phyloP scores from a whole-genome alignment of 1,140 invertebrate species.

The Ylistrum balloti region DNA sequence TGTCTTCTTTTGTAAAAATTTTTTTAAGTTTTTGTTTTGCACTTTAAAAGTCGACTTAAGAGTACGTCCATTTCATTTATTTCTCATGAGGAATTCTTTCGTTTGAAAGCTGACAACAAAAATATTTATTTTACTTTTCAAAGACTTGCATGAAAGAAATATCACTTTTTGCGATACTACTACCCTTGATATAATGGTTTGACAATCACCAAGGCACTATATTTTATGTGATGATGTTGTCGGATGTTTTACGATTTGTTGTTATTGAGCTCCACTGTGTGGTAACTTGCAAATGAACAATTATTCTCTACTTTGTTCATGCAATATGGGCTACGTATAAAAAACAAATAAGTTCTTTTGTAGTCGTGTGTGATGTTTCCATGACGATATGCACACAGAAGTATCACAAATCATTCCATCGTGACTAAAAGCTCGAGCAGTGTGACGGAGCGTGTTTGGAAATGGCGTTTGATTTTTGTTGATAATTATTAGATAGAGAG shows the following conservation, averaged over 20 bases:
- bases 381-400: conserved; percentile 23
- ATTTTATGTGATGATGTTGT: background rate
- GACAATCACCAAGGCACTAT: no score
- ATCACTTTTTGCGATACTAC: background rate
- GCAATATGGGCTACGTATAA: background rate
- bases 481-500: conserved; percentile 8
- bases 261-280: background rate
- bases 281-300: background rate
- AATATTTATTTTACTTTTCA: background rate
- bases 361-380: background rate
- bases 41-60: background rate
- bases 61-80: background rate
- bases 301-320: background rate
- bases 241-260: background rate
- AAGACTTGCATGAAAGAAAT: background rate
- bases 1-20: no score
- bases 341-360: conserved; percentile 3
- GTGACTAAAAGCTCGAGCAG: background rate
- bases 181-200: no score
- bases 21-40: no score
- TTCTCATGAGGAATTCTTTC: background rate
- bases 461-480: conserved; percentile 7
- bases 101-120: background rate
- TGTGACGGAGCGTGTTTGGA: background rate
- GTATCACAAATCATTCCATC: background rate